These are phyloP conservation scores for Crotophaga sulcirostris DNA, from an alignment of 2,113 vertebrate species.

Conservation along the genomic window DNA sequence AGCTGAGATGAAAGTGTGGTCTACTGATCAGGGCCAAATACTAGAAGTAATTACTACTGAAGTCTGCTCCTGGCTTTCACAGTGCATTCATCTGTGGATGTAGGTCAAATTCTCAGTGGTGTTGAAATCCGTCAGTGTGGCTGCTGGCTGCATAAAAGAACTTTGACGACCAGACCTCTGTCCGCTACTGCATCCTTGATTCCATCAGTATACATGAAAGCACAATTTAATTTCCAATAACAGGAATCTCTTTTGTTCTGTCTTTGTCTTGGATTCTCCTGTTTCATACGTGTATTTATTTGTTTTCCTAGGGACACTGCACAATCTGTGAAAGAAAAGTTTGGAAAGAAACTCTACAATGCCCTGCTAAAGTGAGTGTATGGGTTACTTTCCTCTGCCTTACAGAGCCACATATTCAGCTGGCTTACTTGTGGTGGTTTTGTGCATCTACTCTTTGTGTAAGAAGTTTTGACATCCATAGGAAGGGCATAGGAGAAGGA, in stretches of 20 bases:
- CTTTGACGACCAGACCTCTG: neutral
- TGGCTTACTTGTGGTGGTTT: neutral
- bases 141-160: neutral
- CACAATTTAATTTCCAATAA: neutral
- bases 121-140: neutral
- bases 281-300: neutral
- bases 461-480: neutral
- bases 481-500: neutral
- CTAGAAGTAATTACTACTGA: neutral
- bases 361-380: conserved; percentile 87
- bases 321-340: conserved; percentile 94
- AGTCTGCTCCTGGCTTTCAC: neutral
- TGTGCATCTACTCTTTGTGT: neutral
- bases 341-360: conserved; percentile 95
- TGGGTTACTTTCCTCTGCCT: neutral
- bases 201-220: neutral
- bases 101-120: neutral
- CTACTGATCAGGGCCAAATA: neutral
- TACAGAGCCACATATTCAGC: neutral
- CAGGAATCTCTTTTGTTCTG: neutral
- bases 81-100: neutral
- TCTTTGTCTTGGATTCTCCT: neutral
- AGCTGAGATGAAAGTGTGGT: neutral
- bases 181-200: neutral
- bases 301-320: conserved; percentile 87